A percentile compares a stretch with the other conserved stretches of the same genome.
phyloP scores from a whole-genome alignment of 1,140 invertebrate genomes.

The Wasmannia auropunctata region DNA sequence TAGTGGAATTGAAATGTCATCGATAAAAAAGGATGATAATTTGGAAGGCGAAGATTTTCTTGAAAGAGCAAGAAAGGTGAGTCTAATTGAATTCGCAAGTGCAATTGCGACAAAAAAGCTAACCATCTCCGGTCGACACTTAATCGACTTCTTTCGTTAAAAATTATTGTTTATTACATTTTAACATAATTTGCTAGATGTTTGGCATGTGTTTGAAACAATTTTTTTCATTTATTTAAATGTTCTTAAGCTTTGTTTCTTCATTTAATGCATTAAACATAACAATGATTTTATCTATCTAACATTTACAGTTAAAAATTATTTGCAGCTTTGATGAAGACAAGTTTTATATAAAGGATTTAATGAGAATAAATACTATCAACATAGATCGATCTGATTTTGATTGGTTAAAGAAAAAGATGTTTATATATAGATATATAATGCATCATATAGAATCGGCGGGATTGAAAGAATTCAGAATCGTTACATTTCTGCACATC shows the following conservation, averaged over 20 bases:
- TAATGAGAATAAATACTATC: neutral
- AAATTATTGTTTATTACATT: neutral
- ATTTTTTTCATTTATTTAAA: constrained; percentile 6
- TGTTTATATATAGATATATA: neutral
- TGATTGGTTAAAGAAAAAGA: neutral
- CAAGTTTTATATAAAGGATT: neutral
- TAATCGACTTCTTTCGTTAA: neutral
- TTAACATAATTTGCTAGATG: constrained; percentile 15
- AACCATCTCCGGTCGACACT: constrained; percentile 22
- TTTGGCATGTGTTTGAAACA: neutral
- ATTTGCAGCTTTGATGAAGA: constrained; percentile 51
- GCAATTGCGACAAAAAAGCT: constrained; percentile 42
- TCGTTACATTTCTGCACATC: neutral
- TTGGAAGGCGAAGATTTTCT: constrained; percentile 78
- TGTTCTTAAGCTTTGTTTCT: neutral
- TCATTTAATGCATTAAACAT: neutral
- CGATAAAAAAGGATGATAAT: constrained; percentile 64
- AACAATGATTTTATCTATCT: neutral
- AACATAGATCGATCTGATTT: neutral
- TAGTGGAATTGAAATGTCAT: constrained; percentile 74
- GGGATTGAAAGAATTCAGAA: neutral
- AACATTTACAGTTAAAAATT: neutral
- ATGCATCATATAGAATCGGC: neutral
- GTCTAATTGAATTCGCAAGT: constrained; percentile 62
- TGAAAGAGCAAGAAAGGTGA: constrained; percentile 82